A percentile compares a stretch with the other conserved stretches of the same genome.
Evolutionary conservation across 2,113 vertebrate species (phyloP).

Genomic region (Glaucidium brasilianum): DNA sequence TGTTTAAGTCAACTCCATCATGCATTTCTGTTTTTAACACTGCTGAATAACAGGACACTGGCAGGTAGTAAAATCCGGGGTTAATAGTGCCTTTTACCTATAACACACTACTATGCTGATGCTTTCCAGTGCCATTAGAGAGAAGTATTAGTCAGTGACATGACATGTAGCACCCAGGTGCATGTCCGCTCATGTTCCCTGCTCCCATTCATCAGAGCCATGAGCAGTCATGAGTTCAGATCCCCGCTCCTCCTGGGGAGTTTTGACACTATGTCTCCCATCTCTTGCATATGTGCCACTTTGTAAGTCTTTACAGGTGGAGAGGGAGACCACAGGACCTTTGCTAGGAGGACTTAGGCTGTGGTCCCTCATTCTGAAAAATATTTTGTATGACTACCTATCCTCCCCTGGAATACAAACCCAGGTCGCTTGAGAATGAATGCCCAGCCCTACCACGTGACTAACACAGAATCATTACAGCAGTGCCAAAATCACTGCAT

Average conservation of each 20-base stretch:
- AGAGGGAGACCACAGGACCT: not conserved
- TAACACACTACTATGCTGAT: not conserved
- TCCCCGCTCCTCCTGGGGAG: rapidly evolving
- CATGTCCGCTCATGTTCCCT: not conserved
- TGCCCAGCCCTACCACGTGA: not conserved
- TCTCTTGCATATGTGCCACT: not conserved
- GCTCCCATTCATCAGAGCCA: not conserved
- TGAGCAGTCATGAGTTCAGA: not conserved
- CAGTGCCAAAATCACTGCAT: not conserved
- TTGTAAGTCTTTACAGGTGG: not conserved
- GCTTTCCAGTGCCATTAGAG: not conserved
- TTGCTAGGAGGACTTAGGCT: not conserved
- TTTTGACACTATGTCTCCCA: not conserved
- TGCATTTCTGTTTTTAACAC: not conserved
- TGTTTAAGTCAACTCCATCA: not conserved
- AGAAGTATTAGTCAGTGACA: not conserved
- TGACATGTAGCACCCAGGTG: rapidly evolving
- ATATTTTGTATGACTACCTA: not conserved
- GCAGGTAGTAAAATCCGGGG: not conserved
- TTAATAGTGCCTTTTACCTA: not conserved
- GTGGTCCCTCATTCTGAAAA: not conserved
- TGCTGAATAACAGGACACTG: not conserved
- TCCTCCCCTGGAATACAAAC: not conserved
- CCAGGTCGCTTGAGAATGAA: not conserved
- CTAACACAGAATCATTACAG: not conserved